Evolutionary conservation across 2,797 vertebrate species (phyloP), one percentile per base, ranked within the genome.

Genomic region (Aselliscus stoliczkanus): DNA sequence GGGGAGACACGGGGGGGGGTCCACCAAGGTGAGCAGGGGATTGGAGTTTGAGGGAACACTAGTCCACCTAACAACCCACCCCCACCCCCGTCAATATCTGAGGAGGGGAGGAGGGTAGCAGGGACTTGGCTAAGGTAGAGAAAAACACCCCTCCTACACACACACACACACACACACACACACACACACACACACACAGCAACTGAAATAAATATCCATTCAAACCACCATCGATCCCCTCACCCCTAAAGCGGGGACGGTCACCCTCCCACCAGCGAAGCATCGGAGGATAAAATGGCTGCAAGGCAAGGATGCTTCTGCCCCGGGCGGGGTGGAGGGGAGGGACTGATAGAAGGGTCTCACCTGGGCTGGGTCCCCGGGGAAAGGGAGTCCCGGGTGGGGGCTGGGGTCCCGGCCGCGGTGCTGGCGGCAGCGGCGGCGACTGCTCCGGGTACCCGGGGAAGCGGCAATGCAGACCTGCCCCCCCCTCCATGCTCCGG

Each of bases 371-470:
- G 85, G 76, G 27, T 21, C 86, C 72, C 94, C 94, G 29, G 31
- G 72, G 62, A 1, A 31, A 25, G 83, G 86, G 88, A 56, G 60
- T 75, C 88, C 93, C 44, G 54, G 65, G 98, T 96, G 98, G 96
- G 97, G 98, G 97, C 56, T 95, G 97, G 96, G 97, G 98, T 97
- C 97, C 98, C 83, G 96, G 98, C 98, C 98, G 97, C 97, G 97
- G 91, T 90, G 27, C 90, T 73, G 76, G 52, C 82, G 84, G 92
- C 93, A 29, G 95, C 95, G 7, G 95, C 95, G 7, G 77, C 90
- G 77, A 93, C 96, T 88, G 96, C 95, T 95, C 96, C 97, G 98
- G 97, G 31, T 65, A 93, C 97, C 72, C 62, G 73, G 88, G 88
- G 94, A 94, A 90, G 97, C 73, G 69, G 73, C 81, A 95, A 82